Evolutionary conservation across 2,797 vertebrate species (phyloP).

Genomic region (Octomys mimax): DNA sequence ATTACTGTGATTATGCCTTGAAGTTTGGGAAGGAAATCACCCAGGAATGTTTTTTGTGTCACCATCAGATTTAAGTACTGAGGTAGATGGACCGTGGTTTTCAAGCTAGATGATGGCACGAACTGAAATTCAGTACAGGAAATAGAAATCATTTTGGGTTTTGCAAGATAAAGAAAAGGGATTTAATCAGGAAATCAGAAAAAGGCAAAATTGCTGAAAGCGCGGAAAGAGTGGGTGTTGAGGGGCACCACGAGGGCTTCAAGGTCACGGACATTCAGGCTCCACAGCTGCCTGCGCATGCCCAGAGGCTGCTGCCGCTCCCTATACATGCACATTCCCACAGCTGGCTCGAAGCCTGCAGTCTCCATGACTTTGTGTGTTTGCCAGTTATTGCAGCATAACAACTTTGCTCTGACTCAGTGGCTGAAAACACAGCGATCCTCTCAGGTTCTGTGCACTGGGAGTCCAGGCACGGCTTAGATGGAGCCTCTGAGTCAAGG

Average conservation of each 20-base stretch:
- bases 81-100: background rate
- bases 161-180: background rate
- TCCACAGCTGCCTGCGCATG: background rate
- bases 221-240: background rate
- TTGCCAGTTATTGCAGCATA: background rate
- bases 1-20: background rate
- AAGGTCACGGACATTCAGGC: background rate
- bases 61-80: constrained; percentile 1
- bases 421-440: background rate
- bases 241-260: no score
- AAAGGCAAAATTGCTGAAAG: background rate
- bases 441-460: background rate
- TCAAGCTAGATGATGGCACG: background rate
- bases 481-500: background rate
- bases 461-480: background rate
- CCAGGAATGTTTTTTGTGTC: background rate
- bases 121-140: background rate
- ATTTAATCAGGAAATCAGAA: background rate
- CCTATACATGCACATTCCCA: background rate
- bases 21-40: constrained; percentile 14
- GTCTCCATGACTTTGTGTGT: background rate
- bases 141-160: background rate
- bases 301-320: background rate
- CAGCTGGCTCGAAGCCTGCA: background rate
- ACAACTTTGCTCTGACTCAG: background rate